Percentiles rank a stretch among this genome's conserved stretches.
Evolutionary conservation across 2,797 vertebrate genomes (phyloP).

Genomic region (Betta splendens): DNA sequence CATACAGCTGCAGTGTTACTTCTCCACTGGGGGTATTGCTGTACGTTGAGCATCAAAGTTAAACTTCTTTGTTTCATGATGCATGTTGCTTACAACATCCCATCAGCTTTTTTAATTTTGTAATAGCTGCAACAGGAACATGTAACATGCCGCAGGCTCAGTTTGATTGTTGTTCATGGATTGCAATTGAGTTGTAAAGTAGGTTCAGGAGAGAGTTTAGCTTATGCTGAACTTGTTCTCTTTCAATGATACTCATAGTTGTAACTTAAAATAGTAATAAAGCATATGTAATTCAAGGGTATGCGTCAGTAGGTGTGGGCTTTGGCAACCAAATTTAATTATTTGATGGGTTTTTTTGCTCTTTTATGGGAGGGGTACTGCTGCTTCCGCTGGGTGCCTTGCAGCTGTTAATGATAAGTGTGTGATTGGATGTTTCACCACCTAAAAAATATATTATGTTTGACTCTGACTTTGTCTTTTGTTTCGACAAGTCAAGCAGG

Average conservation of each 20-base stretch:
- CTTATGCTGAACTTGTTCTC: background rate
- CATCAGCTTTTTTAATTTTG: conserved; percentile 51
- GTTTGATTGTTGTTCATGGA: conserved; percentile 23
- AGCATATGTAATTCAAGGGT: background rate
- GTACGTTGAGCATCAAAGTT: conserved; percentile 70
- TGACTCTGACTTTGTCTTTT: background rate
- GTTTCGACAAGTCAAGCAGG: background rate
- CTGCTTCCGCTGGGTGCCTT: background rate
- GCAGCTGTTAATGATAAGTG: background rate
- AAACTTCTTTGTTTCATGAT: conserved; percentile 73
- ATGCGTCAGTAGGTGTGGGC: background rate
- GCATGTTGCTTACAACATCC: conserved; percentile 53
- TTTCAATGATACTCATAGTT: conserved; percentile 1
- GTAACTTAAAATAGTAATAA: conserved; percentile 1
- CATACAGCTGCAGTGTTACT: conserved; percentile 62
- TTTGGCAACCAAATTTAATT: background rate
- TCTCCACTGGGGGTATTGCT: conserved; percentile 33
- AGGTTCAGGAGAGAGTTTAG: conserved; percentile 8
- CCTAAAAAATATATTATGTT: background rate
- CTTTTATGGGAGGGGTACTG: no score
- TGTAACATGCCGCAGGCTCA: conserved; percentile 28
- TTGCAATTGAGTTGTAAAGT: conserved; percentile 44
- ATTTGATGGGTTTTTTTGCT: background rate
- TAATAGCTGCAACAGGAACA: conserved; percentile 55
- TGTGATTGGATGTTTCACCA: conserved; percentile 8